Percentiles rank a stretch among this genome's conserved stretches.
Evolutionary conservation across 2,113 vertebrate species (phyloP).

Genomic region (Synchiropus splendidus): DNA sequence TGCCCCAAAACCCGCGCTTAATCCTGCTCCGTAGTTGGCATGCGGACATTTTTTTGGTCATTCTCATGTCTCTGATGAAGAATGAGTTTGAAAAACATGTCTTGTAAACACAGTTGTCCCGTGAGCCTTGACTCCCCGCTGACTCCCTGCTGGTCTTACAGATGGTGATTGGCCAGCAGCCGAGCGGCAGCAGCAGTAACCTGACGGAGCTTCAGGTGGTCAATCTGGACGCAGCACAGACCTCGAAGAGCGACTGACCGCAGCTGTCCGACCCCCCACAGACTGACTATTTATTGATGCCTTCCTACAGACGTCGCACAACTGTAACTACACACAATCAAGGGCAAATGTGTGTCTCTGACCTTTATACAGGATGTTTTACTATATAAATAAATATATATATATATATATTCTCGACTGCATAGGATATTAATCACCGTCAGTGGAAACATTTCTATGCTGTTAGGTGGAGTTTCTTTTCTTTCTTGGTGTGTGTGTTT

Average conservation of each 20-base stretch:
- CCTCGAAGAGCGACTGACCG: constrained; percentile 84
- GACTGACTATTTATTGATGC: constrained; percentile 96
- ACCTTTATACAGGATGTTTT: constrained; percentile 41
- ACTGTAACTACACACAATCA: constrained; percentile 44
- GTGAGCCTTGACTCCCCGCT: too few species aligned
- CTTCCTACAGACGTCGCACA: constrained; percentile 71
- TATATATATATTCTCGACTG: constrained; percentile 45
- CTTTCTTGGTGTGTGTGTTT: constrained; percentile 14
- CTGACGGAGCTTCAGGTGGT: constrained; percentile 96
- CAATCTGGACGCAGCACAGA: constrained; percentile 82
- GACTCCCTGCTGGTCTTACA: constrained; percentile 41
- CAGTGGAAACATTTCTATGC: constrained; percentile 42
- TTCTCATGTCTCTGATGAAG: too few species aligned
- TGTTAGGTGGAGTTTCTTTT: constrained; percentile 49
- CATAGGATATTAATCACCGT: constrained; percentile 46
- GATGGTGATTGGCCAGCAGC: constrained; percentile 98
- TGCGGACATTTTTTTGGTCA: too few species aligned
- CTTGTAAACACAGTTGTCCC: too few species aligned
- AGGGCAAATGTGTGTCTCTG: constrained; percentile 40
- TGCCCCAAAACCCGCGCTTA: too few species aligned
- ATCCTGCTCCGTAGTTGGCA: too few species aligned
- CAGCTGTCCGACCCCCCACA: constrained; percentile 8
- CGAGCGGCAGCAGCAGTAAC: constrained; percentile 85
- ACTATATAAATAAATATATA: constrained; percentile 35
- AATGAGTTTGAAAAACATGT: too few species aligned